These are phyloP conservation scores for Heteractis magnifica DNA, from an alignment of 92 coral and sea anemone genomes.

Conservation along the genomic window DNA sequence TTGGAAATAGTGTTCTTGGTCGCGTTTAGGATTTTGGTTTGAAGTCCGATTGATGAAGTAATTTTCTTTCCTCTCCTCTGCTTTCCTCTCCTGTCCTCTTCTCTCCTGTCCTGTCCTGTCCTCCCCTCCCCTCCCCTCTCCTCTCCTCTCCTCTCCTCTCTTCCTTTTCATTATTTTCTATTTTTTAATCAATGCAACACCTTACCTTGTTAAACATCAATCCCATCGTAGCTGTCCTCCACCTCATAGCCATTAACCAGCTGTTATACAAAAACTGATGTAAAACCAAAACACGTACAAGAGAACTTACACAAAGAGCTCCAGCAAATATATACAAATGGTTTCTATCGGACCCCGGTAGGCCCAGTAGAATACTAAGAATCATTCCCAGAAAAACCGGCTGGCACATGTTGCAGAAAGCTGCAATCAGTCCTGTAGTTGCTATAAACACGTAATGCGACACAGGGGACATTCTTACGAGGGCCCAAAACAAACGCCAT, in stretches of 20 bases:
- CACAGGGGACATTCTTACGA: constrained; percentile 38
- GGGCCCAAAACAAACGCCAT: constrained; percentile 42
- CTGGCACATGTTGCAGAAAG: constrained; percentile 49
- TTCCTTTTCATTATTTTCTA: too few relatives aligned
- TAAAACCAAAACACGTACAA: constrained; percentile 31
- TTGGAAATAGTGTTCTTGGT: too few relatives aligned
- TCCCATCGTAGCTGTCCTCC: constrained; percentile 63
- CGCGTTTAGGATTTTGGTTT: too few relatives aligned
- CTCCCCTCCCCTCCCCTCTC: too few relatives aligned
- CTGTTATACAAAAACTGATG: constrained; percentile 58
- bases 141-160: too few relatives aligned
- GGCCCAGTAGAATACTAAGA: constrained; percentile 24
- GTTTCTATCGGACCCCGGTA: constrained; percentile 30
- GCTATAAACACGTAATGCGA: constrained; percentile 27
- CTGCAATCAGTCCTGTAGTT: constrained; percentile 31
- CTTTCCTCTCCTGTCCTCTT: too few relatives aligned
- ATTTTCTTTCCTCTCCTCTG: too few relatives aligned
- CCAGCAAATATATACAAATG: constrained; percentile 45
- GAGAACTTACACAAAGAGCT: constrained; percentile 49
- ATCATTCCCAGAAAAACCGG: constrained; percentile 55
- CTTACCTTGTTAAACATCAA: constrained; percentile 55
- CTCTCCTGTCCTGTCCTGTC: too few relatives aligned
- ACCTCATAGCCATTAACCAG: constrained; percentile 57
- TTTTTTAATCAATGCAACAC: too few relatives aligned
- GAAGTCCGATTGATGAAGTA: too few relatives aligned